Evolutionary conservation across 2,797 vertebrate species (phyloP), one percentile per base, ranked within the genome.

Genomic region (Periparus ater): DNA sequence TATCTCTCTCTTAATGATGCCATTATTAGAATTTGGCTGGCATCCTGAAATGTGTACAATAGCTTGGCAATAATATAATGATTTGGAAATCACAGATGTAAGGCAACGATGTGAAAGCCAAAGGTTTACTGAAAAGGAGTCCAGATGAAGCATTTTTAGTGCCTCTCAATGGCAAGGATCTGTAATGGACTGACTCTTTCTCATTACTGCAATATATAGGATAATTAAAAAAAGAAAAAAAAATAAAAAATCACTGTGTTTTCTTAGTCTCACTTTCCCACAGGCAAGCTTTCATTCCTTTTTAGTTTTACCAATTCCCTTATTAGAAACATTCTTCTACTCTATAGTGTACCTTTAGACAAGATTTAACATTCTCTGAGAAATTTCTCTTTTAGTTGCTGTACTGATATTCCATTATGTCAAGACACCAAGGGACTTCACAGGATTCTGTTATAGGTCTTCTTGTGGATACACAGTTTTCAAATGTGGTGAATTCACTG

Each of bases 1-100:
- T 96, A 96, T 94, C 95, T 96, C 96, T 96, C 89, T 85, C 92
- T 97, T 97, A 97, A 97, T 96, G 97, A 96, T 94, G 89, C 96
- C 90, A 96, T 97, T 98, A 97, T 97, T 96, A 92, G 90, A 73
- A 88, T 91, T 97, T 98, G 98, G 98, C 98, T 92, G 77, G 89
- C 94, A 88, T 97, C 97, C 98, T 97, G 83, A 97, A 97, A 95
- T 96, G 72, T 58, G 61, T 91, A 98, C 97, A 98, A 98, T 98
- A 96, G 75, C 86, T 95, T 97, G 97, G 97, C 97, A 97, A 95
- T 65, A 80, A 77, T 51, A 88, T 87, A 97, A 96, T 40, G 88
- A 96, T 97, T 96, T 97, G 86, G 88, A 95, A 97, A 93, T 95
- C 84, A 65, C 97, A 98, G 97, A 97, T 97, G 97, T 97, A 97